A percentile compares a stretch with the other conserved stretches of the same genome.
Conservation (phyloP, 1,140 invertebrate genomes). For the Philopotamus ludificatus region DNA sequence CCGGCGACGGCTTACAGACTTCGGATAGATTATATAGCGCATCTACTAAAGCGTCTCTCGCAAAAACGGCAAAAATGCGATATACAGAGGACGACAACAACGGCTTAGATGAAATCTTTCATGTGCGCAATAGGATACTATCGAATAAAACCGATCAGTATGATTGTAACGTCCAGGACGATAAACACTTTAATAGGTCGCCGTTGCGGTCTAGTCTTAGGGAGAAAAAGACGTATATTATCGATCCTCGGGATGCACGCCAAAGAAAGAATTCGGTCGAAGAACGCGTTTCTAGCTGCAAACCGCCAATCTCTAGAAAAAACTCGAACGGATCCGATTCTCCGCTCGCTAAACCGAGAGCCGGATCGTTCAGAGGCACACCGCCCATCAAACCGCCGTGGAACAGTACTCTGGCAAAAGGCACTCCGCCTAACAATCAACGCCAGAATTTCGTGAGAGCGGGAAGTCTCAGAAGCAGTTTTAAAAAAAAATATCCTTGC, state of each 20-base stretch:
- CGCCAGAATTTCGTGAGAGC: slow-evolving; percentile 48
- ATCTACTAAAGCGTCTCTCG: slow-evolving; percentile 58
- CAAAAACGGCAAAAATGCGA: slow-evolving; percentile 59
- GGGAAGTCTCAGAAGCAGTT: slow-evolving; percentile 50
- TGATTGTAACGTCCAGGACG: slow-evolving; percentile 47
- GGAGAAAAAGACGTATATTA: slow-evolving; percentile 49
- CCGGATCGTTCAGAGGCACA: slow-evolving; percentile 32
- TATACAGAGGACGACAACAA: slow-evolving; percentile 49
- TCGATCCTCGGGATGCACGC: slow-evolving; percentile 38
- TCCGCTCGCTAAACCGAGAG: slow-evolving; percentile 27
- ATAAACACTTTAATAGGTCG: slow-evolving; percentile 48
- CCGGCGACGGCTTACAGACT: slow-evolving; percentile 47
- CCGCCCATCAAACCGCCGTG: slow-evolving; percentile 49
- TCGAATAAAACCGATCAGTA: slow-evolving; percentile 4
- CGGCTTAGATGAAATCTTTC: slow-evolving; percentile 11
- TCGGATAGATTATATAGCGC: slow-evolving; percentile 56
- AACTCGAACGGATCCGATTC: slow-evolving; percentile 45
- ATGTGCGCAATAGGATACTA: slow-evolving; percentile 1
- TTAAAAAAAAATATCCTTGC: slow-evolving; percentile 45
- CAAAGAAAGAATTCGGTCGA: slow-evolving; percentile 13
- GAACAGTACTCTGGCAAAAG: slow-evolving; percentile 53
- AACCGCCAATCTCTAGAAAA: slow-evolving; percentile 45
- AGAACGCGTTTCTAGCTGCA: slow-evolving; percentile 39
- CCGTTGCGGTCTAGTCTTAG: slow-evolving; percentile 53
- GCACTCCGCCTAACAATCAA: slow-evolving; percentile 44